phyloP scores from a whole-genome alignment of 2,113 vertebrate species.

The Maccullochella peelii region DNA sequence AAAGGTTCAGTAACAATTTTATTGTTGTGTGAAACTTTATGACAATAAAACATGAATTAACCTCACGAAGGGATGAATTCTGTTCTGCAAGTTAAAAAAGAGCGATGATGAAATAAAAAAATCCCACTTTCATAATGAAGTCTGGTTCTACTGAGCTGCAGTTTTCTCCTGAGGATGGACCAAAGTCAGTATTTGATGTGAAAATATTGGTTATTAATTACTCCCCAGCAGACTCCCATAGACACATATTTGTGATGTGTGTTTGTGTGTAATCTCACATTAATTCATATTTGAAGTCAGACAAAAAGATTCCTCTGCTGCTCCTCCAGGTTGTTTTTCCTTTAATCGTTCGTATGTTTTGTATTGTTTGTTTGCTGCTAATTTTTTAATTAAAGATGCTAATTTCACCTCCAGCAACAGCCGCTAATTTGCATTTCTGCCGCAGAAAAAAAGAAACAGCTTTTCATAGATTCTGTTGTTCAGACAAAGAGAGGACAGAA shows the following conservation, averaged over 20 bases:
- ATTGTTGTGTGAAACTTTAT: no score
- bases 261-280: constrained; percentile 39
- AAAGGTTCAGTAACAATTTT: no score
- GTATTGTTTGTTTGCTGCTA: constrained; percentile 78
- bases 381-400: constrained; percentile 77
- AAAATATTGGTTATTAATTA: constrained; percentile 63
- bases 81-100: neutral
- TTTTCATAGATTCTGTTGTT: constrained; percentile 25
- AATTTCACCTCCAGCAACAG: constrained; percentile 70
- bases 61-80: neutral
- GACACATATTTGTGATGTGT: constrained; percentile 38
- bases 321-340: constrained; percentile 69
- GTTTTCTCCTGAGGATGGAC: neutral
- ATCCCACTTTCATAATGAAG: neutral
- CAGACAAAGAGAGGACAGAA: neutral
- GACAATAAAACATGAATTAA: no score
- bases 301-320: constrained; percentile 28
- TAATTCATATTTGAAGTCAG: constrained; percentile 34
- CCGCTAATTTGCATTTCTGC: constrained; percentile 55
- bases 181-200: constrained; percentile 49
- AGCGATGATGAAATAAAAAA: neutral
- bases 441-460: constrained; percentile 25
- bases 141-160: neutral
- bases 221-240: constrained; percentile 13
- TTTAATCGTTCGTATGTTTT: constrained; percentile 76